These are phyloP conservation scores for Aphelenchoides avenae DNA, from an alignment of 1,140 invertebrate genomes.

Conservation along the genomic window DNA sequence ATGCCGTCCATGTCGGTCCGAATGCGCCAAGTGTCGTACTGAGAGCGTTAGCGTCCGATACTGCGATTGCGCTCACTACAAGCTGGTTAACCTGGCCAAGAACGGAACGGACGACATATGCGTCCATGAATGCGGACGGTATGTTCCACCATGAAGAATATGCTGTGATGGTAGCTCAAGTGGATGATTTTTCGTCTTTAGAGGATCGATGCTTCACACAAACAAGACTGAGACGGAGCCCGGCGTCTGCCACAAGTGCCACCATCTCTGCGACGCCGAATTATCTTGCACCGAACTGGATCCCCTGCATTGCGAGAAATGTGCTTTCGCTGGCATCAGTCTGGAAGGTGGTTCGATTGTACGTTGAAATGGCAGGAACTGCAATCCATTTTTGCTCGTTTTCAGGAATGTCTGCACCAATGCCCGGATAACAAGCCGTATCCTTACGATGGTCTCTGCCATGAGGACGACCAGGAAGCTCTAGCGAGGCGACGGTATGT, in stretches of 20 bases:
- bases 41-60: too few species aligned
- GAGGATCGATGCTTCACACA: constrained; percentile 25
- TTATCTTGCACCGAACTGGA: constrained; percentile 24
- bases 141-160: background rate
- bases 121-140: constrained; percentile 38
- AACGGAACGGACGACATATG: constrained; percentile 11
- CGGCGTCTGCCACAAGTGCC: constrained; percentile 30
- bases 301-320: constrained; percentile 25
- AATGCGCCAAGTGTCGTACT: constrained; percentile 24
- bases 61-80: constrained; percentile 27
- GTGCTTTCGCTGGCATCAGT: constrained; percentile 27
- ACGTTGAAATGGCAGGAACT: background rate
- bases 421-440: constrained; percentile 34
- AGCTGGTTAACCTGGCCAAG: background rate
- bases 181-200: constrained; percentile 17
- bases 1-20: constrained; percentile 35
- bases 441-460: constrained; percentile 27
- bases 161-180: background rate
- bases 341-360: constrained; percentile 14
- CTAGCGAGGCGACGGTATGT: background rate
- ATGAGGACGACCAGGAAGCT: constrained; percentile 10
- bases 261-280: constrained; percentile 28
- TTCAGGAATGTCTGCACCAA: constrained; percentile 32
- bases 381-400: constrained; percentile 3
- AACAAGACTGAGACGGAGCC: constrained; percentile 3